A percentile compares a stretch with the other conserved stretches of the same genome.
Evolutionary conservation across 2,113 vertebrate species (phyloP).

Genomic region (Tamias sibiricus): DNA sequence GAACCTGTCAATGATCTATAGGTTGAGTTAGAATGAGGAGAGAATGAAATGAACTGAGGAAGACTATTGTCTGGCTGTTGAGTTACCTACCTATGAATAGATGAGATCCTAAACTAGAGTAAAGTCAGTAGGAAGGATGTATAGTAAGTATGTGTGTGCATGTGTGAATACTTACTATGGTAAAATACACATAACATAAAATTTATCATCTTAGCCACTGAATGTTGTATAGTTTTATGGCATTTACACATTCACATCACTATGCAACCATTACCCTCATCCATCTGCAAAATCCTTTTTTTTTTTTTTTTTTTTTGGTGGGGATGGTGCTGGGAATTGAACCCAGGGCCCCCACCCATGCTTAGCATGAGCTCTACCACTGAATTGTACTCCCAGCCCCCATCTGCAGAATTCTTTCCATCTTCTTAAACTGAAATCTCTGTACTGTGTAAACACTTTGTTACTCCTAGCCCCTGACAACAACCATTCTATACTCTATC

Average conservation of each 20-base stretch:
- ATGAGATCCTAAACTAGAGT: background rate
- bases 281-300: background rate
- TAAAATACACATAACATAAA: background rate
- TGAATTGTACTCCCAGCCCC: background rate
- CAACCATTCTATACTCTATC: background rate
- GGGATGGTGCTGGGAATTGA: background rate
- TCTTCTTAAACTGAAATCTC: background rate
- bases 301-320: no score
- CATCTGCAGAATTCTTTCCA: background rate
- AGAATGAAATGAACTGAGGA: background rate
- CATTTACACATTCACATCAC: background rate
- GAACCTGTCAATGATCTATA: background rate
- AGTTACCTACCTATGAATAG: background rate
- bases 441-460: background rate
- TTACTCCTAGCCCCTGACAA: background rate
- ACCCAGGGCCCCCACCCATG: no score
- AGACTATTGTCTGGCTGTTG: background rate
- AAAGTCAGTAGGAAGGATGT: background rate
- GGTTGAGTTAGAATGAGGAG: conserved; percentile 24
- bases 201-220: background rate
- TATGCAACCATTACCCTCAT: background rate
- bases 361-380: no score
- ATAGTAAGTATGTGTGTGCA: background rate
- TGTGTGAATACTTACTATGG: background rate
- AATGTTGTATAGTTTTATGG: background rate